Base-by-base conservation (phyloP, 2,797 vertebrate species). In the Geotria australis region DNA sequence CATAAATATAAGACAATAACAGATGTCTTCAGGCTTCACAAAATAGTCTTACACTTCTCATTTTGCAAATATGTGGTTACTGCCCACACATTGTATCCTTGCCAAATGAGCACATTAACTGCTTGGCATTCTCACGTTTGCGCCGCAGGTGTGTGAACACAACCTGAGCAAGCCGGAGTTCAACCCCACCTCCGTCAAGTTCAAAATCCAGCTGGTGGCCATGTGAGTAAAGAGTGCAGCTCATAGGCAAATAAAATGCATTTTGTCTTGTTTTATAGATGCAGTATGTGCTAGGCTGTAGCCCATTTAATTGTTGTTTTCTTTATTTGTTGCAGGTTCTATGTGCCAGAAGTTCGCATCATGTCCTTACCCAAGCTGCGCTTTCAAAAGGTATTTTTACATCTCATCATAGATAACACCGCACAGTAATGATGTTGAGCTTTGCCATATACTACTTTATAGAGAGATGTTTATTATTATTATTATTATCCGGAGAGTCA, bases 121-220 rank as follows among this genome's bases (percentile, higher is more conserved):
- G 38, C 24, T 38, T 38, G 24, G 24, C 24, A 38, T 38, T 38
- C 24, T 38, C 24, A 9, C 8, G 4, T 4, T 8, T 15, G 12
- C 12, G 2, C 38, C 4, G 38, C 71, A 98, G 91, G 93, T 85
- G 79, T 98, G 91, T 68, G 91, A 98, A 68, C 91, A 98, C 73
- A 96, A 98, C 70, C 68, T 98, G 73, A 98, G 86, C 76, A 98
- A 98, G 65, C 91, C 91, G 8, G 89, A 98, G 69, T 98, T 98
- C 69, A 98, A 98, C 69, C 91, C 91, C 48, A 96, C 89, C 14
- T 98, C 91, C 60, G 96, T 98, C 68, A 98, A 95, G 75, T 96
- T 98, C 70, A 98, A 98, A 77, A 96, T 98, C 62, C 91, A 96
- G 63, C 73, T 96, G 66, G 91, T 95, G 67, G 91, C 91, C 65